Evolutionary conservation across 2,888 invertebrate species (phyloP), one percentile per base, ranked within the genome.

Genomic region (Synanthedon myopaeformis): DNA sequence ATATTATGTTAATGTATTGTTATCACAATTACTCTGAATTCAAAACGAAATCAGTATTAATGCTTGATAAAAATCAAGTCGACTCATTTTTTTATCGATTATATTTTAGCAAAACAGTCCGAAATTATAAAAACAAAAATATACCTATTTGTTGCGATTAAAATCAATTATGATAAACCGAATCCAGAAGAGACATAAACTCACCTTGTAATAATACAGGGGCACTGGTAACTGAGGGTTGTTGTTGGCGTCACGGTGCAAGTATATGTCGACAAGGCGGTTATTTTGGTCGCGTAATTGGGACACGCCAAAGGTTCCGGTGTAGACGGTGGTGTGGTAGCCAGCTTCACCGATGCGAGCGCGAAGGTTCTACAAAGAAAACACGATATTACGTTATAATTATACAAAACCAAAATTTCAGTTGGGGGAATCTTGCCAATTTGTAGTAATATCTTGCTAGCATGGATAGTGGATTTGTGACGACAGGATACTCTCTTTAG

Each of bases 271-370:
- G 2, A 77, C 78, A 1, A 81, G 67, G 0, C 66, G 71, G 54
- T 80, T 72, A 61, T 79, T 76, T 28, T 73, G 74, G 64, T 91
- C 83, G 1, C 88, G 82, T 50, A 92, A 78, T 52, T 89, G 90
- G n/a, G 89, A 74, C 10, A 90, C 83, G 3, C 89, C 90, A 62
- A 88, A 89, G 0, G 89, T 87, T 2, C 92, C 92, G 0, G 92
- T 91, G 71, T 90, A 91, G 13, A 91, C 70, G 1, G 66, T 66
- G 2, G 84, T 79, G 54, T 74, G 68, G 68, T 79, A 81, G 3
- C 76, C 76, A 2, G 79, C 81, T 2, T 35, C 64, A 4, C 77
- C 78, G 53, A 87, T 81, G 48, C 82, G 81, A 2, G 69, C 66
- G 35, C 84, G 80, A 4, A 82, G 70, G 54, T 79, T 79, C 84